Conservation (phyloP, 2,113 vertebrate species). For the Serranochromis macrocephalus region DNA sequence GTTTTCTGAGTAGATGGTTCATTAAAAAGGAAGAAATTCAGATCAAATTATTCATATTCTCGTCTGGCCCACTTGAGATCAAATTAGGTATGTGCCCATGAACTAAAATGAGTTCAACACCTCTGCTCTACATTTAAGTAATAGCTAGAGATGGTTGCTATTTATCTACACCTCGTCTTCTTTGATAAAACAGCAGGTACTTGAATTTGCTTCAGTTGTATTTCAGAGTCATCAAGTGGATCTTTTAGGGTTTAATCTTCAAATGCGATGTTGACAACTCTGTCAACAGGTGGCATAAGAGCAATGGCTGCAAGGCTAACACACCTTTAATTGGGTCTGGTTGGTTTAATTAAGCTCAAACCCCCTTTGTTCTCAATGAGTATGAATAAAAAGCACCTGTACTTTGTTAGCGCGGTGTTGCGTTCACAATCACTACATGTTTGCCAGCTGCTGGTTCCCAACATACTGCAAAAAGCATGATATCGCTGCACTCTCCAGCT, state of each 20-base stretch:
- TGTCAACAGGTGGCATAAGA: not conserved
- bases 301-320: not conserved
- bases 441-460: not conserved
- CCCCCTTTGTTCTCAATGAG: not conserved
- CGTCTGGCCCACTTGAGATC: not conserved
- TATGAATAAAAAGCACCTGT: not conserved
- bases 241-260: not conserved
- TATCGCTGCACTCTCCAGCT: constrained; percentile 1
- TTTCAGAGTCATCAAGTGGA: not conserved
- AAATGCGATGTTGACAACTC: not conserved
- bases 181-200: not conserved
- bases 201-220: not conserved
- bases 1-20: not conserved
- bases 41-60: not conserved
- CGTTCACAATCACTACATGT: not conserved
- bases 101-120: not conserved
- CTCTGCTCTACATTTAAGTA: not conserved
- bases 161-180: not conserved
- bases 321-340: not conserved
- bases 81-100: not conserved
- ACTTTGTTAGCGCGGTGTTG: not conserved
- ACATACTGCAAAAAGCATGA: constrained; percentile 7
- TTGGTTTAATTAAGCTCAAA: not conserved
- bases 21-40: not conserved
- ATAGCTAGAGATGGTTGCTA: not conserved